Percentiles rank a stretch among this genome's conserved stretches.
phyloP scores from a whole-genome alignment of 2,888 invertebrate species.

The Encarsia formosa region DNA sequence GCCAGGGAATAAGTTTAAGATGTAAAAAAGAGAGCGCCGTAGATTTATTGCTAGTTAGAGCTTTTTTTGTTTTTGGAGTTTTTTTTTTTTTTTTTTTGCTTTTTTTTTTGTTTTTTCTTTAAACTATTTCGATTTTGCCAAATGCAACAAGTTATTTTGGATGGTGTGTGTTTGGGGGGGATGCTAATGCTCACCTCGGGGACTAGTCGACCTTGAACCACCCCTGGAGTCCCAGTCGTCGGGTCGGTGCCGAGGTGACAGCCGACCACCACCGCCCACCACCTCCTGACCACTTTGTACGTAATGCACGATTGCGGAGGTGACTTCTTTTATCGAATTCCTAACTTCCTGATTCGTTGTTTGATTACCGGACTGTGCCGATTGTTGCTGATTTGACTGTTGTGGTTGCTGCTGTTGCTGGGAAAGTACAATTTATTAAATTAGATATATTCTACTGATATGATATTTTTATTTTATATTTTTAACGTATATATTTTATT shows the following conservation, averaged over 20 bases:
- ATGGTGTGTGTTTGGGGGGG: too few relatives aligned
- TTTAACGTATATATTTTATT: too few relatives aligned
- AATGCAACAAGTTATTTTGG: too few relatives aligned
- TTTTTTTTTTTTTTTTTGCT: too few relatives aligned
- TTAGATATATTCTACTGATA: too few relatives aligned
- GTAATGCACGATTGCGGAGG: constrained; percentile 89
- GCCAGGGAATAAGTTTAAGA: too few relatives aligned
- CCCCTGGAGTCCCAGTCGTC: constrained; percentile 47
- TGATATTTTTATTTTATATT: too few relatives aligned
- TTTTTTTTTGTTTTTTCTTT: too few relatives aligned
- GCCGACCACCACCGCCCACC: constrained; percentile 44
- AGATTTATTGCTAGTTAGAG: too few relatives aligned
- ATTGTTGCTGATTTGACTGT: constrained; percentile 1
- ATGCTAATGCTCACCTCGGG: constrained; percentile 52
- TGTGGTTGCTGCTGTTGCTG: constrained; percentile 3
- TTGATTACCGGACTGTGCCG: constrained; percentile 38
- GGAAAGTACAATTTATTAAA: not conserved
- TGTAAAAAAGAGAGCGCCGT: too few relatives aligned
- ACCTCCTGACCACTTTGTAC: constrained; percentile 59
- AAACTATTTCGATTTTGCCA: too few relatives aligned
- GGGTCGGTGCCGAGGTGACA: constrained; percentile 45
- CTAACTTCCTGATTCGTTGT: constrained; percentile 50
- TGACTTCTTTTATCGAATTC: constrained; percentile 86
- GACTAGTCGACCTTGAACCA: constrained; percentile 48
- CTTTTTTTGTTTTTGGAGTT: too few relatives aligned